Percentiles rank a stretch among this genome's conserved stretches.
Conservation (phyloP, 2,888 invertebrate genomes). For the Cheiracanthium punctorium region DNA sequence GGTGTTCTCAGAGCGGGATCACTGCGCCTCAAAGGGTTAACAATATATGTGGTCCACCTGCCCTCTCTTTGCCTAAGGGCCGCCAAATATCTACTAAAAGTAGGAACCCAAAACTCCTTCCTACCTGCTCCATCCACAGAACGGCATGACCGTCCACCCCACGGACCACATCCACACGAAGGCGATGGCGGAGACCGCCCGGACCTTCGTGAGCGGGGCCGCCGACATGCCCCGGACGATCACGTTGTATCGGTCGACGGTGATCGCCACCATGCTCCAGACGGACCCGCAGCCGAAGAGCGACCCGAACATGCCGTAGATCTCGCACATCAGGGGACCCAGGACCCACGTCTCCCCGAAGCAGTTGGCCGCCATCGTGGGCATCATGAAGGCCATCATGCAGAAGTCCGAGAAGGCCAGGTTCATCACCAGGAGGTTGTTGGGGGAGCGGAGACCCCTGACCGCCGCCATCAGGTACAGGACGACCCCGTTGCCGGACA, state of each 20-base stretch:
- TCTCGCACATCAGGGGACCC: conserved; percentile 85
- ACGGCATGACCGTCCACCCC: conserved; percentile 87
- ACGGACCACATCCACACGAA: conserved; percentile 86
- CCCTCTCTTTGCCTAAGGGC: too few species aligned
- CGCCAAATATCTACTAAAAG: too few species aligned
- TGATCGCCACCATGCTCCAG: conserved; percentile 94
- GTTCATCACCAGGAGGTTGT: conserved; percentile 90
- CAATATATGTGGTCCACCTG: too few species aligned
- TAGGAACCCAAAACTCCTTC: background rate
- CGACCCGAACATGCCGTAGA: conserved; percentile 80
- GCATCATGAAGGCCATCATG: conserved; percentile 90
- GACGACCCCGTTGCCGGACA: conserved; percentile 83
- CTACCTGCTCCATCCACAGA: conserved; percentile 82
- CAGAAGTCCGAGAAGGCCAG: conserved; percentile 92
- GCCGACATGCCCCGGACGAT: conserved; percentile 92
- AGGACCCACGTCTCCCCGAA: conserved; percentile 84
- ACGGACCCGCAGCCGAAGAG: conserved; percentile 92
- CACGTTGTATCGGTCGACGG: conserved; percentile 93
- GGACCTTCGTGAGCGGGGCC: conserved; percentile 88
- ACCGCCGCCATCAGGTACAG: conserved; percentile 86
- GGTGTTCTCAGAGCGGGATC: too few species aligned
- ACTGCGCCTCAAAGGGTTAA: too few species aligned
- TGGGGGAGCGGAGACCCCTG: conserved; percentile 74
- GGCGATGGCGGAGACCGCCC: conserved; percentile 85
- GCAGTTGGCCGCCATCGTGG: conserved; percentile 88